phyloP scores from a whole-genome alignment of 2,888 invertebrate genomes.

The Rhogogaster chlorosoma region DNA sequence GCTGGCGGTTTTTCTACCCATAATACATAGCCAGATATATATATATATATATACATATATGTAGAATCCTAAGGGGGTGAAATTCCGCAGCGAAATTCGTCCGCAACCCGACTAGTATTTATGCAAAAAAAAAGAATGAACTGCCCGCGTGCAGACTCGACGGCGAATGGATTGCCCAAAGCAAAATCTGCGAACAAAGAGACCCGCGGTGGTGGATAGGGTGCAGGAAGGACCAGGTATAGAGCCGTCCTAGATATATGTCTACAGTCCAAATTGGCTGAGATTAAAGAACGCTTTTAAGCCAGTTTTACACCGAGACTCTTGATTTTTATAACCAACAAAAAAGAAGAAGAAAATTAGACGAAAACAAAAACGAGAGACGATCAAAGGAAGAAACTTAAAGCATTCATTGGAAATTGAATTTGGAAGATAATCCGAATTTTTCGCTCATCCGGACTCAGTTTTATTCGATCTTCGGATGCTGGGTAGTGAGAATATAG shows the following conservation, averaged over 20 bases:
- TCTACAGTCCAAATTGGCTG: slow-evolving; percentile 13
- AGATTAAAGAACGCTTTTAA: slow-evolving; percentile 38
- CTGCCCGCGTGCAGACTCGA: not conserved
- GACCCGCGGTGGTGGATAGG: not conserved
- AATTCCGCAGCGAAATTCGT: slow-evolving; percentile 20
- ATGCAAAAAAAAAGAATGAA: not conserved
- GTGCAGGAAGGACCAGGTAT: not conserved
- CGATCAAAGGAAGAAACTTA: not conserved
- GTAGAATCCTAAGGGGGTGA: not conserved
- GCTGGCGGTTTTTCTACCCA: slow-evolving; percentile 7
- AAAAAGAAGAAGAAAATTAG: not conserved
- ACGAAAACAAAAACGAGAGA: not conserved
- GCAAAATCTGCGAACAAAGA: slow-evolving; percentile 35
- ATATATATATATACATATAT: too few species aligned
- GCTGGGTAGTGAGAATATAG: not conserved
- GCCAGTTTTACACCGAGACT: not conserved
- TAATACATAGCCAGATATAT: not conserved
- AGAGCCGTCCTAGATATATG: not conserved
- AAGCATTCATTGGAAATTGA: not conserved
- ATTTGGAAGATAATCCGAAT: not conserved
- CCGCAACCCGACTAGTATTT: not conserved
- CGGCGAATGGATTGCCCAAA: slow-evolving; percentile 24
- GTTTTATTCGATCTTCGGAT: slow-evolving; percentile 27
- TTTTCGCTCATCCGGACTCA: slow-evolving; percentile 1
- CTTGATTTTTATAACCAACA: not conserved